Conservation (phyloP, 2,888 invertebrate species). For the Drosophila antonietae region DNA sequence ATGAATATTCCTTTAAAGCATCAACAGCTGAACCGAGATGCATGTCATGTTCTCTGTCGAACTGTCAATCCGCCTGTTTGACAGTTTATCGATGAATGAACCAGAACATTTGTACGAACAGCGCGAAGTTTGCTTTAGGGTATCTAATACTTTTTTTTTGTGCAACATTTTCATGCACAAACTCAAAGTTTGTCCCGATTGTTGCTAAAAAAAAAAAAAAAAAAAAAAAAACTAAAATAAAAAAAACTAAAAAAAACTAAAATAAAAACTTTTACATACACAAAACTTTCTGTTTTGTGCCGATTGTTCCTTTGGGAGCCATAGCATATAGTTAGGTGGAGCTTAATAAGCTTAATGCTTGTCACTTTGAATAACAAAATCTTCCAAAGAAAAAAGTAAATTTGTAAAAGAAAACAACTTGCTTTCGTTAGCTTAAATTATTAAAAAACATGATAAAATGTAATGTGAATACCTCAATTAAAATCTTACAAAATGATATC, state of each 20-base stretch:
- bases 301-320: slow-evolving; percentile 3
- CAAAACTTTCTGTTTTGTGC: background rate
- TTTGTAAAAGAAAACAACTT: too few relatives aligned
- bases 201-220: background rate
- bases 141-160: slow-evolving; percentile 5
- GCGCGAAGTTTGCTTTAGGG: background rate
- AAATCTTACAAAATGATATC: too few relatives aligned
- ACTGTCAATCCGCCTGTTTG: background rate
- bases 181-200: slow-evolving; percentile 1
- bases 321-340: background rate
- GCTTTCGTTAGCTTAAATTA: too few relatives aligned
- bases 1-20: background rate
- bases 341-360: slow-evolving; percentile 4
- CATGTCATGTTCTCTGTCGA: slow-evolving; percentile 1
- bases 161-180: slow-evolving; percentile 1
- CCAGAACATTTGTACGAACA: background rate
- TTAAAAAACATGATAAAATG: too few relatives aligned
- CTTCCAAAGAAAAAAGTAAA: background rate
- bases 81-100: slow-evolving; percentile 9
- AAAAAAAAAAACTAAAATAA: too few relatives aligned
- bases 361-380: background rate
- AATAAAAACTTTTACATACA: slow-evolving; percentile 1
- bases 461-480: too few relatives aligned
- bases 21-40: background rate
- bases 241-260: background rate